Base-by-base conservation (phyloP, 2,113 vertebrate genomes). In the Octodon degus region DNA sequence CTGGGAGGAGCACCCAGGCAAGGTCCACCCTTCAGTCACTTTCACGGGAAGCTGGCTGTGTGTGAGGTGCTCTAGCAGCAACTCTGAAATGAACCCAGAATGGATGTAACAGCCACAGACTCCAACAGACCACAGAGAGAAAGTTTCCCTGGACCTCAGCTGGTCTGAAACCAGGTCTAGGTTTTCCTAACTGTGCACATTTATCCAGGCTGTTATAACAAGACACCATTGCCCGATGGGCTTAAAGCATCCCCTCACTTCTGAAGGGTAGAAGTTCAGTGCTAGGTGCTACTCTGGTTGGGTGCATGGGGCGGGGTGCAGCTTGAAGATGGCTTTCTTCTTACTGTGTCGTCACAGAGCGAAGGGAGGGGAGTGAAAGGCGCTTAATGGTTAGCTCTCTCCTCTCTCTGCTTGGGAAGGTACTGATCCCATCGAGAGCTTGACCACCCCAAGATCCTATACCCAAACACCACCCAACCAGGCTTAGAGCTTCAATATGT, bases 61-160 rank as follows among this genome's bases (percentile, higher is more conserved):
- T 55, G 72, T 53, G n/a, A 43, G 19, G 25, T 11, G 65, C 8
- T 86, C 40, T 53, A 37, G 27, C 50, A 88, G 27, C 27, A 43
- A 13, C 70, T 96, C 86, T 70, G 72, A 37, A 89, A 65, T 34
- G 86, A 95, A 63, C 7, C 14, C 8, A 92, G 40, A 67, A 85
- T 43, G 43, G 43, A 40, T 22, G n/a, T 32, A n/a, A 67, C 90
- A 89, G 34, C 47, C 67, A 7, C n/a, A 32, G 2, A 76, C 32
- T 55, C 3, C 62, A 60, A 40, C 10, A 27, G 86, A 67, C 3
- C 6, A 63, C 76, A 25, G 27, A 92, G 50, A 70, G 8, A 85
- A 37, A 12, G 5, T 37, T 3, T 20, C 63, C 24, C 30, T 10
- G n/a, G 63, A 32, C 43, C 58, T 65, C 53, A 2, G 0, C 20